phyloP scores from a whole-genome alignment of 2,888 invertebrate species.

The Torymus aiolomorphi region DNA sequence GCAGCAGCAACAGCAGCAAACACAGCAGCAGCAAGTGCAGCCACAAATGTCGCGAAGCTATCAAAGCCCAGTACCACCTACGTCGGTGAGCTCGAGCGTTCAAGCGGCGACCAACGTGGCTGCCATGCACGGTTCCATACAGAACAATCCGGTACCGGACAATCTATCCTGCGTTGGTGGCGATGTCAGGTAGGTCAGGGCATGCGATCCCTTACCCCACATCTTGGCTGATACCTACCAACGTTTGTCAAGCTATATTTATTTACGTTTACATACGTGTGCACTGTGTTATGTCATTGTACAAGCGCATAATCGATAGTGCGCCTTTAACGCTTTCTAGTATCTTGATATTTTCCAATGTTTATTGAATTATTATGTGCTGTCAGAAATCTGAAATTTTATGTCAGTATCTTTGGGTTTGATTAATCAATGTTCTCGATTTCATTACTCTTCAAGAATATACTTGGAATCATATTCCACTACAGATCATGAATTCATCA shows the following conservation, averaged over 20 bases:
- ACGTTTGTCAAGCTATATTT: not conserved
- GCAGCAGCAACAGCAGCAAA: conserved; percentile 68
- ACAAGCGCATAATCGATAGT: too few relatives aligned
- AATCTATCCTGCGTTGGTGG: conserved; percentile 78
- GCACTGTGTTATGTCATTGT: too few relatives aligned
- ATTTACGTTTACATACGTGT: too few relatives aligned
- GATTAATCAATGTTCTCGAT: too few relatives aligned
- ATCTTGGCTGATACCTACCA: not conserved
- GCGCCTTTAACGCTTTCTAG: too few relatives aligned
- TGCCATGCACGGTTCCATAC: conserved; percentile 70
- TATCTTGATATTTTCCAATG: too few relatives aligned
- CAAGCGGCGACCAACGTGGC: conserved; percentile 61
- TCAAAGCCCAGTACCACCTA: conserved; percentile 69
- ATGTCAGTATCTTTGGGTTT: too few relatives aligned
- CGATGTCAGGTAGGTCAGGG: conserved; percentile 78
- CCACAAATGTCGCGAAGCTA: conserved; percentile 73
- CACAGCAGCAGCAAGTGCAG: conserved; percentile 68
- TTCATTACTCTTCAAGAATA: too few relatives aligned
- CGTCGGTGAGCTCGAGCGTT: conserved; percentile 61
- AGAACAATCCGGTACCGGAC: conserved; percentile 75
- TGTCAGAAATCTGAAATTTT: too few relatives aligned
- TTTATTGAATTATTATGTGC: too few relatives aligned
- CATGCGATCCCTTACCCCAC: conserved; percentile 58
- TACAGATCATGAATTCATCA: too few relatives aligned
- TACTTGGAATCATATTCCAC: too few relatives aligned